phyloP scores from a whole-genome alignment of 2,888 invertebrate species.

The Drosophila lacicola region DNA sequence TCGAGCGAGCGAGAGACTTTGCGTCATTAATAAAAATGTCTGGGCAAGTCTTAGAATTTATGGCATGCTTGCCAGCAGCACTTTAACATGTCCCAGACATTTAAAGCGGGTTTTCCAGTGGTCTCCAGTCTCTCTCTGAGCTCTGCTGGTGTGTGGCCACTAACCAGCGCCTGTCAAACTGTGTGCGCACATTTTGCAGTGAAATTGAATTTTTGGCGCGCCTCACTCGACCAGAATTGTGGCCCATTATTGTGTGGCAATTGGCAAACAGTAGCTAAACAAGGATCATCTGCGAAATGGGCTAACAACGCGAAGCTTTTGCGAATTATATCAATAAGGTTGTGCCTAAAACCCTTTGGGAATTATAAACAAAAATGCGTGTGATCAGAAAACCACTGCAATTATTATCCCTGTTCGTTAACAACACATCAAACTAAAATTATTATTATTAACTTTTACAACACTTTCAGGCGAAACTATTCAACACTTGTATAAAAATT shows the following conservation, averaged over 20 bases:
- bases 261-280: neutral
- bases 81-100: conserved; percentile 69
- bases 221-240: conserved; percentile 14
- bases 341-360: conserved; percentile 1
- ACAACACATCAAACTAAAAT: too few relatives aligned
- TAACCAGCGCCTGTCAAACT: conserved; percentile 45
- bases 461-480: neutral
- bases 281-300: neutral
- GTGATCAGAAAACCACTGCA: neutral
- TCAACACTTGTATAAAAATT: neutral
- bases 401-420: neutral
- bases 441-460: neutral
- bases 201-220: conserved; percentile 22
- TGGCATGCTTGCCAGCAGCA: conserved; percentile 74
- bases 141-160: conserved; percentile 36
- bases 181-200: conserved; percentile 26
- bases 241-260: conserved; percentile 9
- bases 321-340: neutral
- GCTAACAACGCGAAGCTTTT: neutral
- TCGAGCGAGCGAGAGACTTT: conserved; percentile 34
- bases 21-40: conserved; percentile 81
- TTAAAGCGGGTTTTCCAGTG: conserved; percentile 64
- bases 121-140: neutral
- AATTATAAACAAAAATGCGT: conserved; percentile 2
- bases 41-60: conserved; percentile 76